Evolutionary conservation across 2,113 vertebrate species (phyloP).

Genomic region (Ptyas mucosa): DNA sequence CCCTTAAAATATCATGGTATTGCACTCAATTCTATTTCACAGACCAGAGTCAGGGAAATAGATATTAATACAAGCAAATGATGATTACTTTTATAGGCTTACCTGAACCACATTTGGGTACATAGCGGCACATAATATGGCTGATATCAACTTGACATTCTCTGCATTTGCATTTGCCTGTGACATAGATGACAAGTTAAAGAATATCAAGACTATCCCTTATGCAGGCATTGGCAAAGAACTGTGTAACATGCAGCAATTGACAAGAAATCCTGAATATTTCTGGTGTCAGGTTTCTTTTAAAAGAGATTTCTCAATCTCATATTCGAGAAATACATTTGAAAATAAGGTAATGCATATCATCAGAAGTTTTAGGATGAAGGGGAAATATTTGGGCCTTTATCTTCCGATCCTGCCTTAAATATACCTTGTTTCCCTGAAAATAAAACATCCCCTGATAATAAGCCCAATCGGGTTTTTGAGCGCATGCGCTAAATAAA

Average conservation of each 20-base stretch:
- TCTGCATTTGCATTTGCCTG: constrained; percentile 92
- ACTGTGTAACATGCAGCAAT: background rate
- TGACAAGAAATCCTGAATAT: background rate
- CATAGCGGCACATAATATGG: constrained; percentile 93
- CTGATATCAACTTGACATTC: constrained; percentile 90
- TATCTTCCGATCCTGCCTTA: too few species aligned
- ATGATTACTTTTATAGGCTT: constrained; percentile 24
- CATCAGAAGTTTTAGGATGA: background rate
- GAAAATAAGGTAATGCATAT: background rate
- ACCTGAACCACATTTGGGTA: constrained; percentile 99
- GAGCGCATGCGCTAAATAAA: too few species aligned
- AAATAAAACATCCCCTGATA: too few species aligned
- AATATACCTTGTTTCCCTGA: background rate
- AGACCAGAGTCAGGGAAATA: background rate
- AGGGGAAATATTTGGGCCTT: background rate
- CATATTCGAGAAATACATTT: background rate
- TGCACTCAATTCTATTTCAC: background rate
- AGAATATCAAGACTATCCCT: background rate
- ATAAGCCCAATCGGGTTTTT: too few species aligned
- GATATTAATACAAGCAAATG: background rate
- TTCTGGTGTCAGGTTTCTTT: background rate
- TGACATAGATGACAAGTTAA: constrained; percentile 21
- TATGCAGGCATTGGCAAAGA: background rate
- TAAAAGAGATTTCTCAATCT: background rate
- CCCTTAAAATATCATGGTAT: background rate